Evolutionary conservation across 2,113 vertebrate species (phyloP), one percentile per base, ranked within the genome.

Genomic region (Epinephelus cyanopodus): DNA sequence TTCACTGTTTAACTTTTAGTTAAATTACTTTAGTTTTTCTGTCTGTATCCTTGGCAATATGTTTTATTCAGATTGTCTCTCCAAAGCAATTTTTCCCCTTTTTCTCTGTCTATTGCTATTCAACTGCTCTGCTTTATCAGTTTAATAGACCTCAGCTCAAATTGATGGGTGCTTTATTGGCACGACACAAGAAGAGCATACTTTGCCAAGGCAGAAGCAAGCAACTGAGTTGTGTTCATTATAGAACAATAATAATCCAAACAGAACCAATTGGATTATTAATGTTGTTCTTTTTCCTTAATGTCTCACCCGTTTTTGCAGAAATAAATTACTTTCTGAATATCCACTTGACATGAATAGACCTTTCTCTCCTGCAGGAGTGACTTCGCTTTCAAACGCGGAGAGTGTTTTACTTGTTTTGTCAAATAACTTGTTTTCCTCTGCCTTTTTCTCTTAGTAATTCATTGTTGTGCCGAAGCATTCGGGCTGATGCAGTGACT

Each of bases 91-190:
- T 81, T 27, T 42, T 75, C 4, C 42, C 39, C n/a, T n/a, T 69
- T 54, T 11, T 64, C 69, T 37, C 42, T 64, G 17, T 56, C 25
- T 47, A 9, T 78, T 47, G 25, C 62, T 18, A 18, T 84, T 84
- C 50, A 63, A 12, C 42, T 84, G 11, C 5, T 77, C 39, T 54
- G 53, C 42, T 83, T 82, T 53, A 88, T 79, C 74, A 79, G 47
- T 66, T 82, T 39, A 88, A 54, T 56, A 71, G 74, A 70, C 66
- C 50, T 65, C 67, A 65, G 74, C 65, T 73, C 9, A 77, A 78
- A 76, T 11, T 74, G 68, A 82, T 15, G 74, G 18, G 8, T 73
- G 67, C 70, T 90, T 87, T 66, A 81, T 82, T 87, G 77, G 66
- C 67, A 63, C 0, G 0, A 48, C 74, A 79, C 25, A 66, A 86